Conservation (phyloP, 2,888 invertebrate genomes). For the Yponomeuta plumbellus region DNA sequence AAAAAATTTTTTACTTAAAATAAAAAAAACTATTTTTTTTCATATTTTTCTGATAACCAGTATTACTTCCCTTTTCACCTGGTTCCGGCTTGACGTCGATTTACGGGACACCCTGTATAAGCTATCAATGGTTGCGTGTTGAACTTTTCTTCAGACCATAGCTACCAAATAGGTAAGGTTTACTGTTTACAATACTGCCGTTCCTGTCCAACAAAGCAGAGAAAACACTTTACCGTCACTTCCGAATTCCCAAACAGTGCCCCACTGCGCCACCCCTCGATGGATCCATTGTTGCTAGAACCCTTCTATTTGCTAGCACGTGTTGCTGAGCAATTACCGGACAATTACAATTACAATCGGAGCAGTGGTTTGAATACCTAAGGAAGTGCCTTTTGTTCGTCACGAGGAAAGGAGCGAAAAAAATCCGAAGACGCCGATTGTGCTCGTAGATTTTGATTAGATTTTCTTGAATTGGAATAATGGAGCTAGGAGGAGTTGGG, state of each 20-base stretch:
- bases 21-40: too few species aligned
- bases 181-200: not conserved
- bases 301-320: conserved; percentile 21
- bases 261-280: not conserved
- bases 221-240: not conserved
- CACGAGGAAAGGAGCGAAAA: conserved; percentile 26
- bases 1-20: too few species aligned
- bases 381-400: conserved; percentile 48
- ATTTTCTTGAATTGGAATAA: not conserved
- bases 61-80: too few species aligned
- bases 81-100: too few species aligned
- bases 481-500: too few species aligned
- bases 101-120: too few species aligned
- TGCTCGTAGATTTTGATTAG: not conserved
- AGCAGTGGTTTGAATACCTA: conserved; percentile 39
- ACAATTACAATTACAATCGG: conserved; percentile 51
- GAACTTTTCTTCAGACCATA: too few species aligned
- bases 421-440: conserved; percentile 28
- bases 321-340: conserved; percentile 46
- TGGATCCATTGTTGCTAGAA: not conserved
- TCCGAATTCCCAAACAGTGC: not conserved
- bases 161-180: too few species aligned
- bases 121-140: too few species aligned
- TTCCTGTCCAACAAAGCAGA: not conserved
- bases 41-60: too few species aligned